phyloP scores from a whole-genome alignment of 2,797 vertebrate genomes.

The Danio albolineatus region DNA sequence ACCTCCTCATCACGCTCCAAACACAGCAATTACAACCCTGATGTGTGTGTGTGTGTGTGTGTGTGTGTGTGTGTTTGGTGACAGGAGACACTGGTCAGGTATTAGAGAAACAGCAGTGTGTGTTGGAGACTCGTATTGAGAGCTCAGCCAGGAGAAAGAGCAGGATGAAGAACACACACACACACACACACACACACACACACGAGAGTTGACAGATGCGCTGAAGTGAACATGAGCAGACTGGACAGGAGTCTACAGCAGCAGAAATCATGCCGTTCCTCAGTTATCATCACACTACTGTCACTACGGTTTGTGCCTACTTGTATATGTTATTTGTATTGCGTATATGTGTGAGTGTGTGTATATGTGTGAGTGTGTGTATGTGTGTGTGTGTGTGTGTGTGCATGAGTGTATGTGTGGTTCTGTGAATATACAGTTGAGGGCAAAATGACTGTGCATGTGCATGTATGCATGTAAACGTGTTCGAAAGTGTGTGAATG shows the following conservation, averaged over 20 bases:
- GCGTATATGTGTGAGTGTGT: no score
- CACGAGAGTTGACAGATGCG: not conserved
- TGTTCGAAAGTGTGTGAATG: no score
- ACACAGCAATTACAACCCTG: not conserved
- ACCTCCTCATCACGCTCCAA: conserved; percentile 7
- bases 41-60: no score
- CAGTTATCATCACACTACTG: not conserved
- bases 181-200: no score
- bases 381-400: no score
- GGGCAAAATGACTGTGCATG: no score
- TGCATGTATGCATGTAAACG: no score
- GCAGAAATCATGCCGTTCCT: not conserved
- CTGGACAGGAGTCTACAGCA: not conserved
- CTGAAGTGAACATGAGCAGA: not conserved
- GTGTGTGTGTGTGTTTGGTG: not conserved
- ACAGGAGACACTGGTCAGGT: conserved; percentile 28
- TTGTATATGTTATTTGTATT: no score
- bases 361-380: no score
- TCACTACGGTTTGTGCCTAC: no score
- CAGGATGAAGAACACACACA: not conserved
- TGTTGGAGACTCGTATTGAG: conserved; percentile 21
- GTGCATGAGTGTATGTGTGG: no score
- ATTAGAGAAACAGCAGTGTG: not conserved
- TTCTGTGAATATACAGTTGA: no score
- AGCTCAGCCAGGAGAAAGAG: conserved; percentile 56